A percentile compares a stretch with the other conserved stretches of the same genome.
phyloP scores from a whole-genome alignment of 2,888 invertebrate genomes.

The Capitulum mitella region DNA sequence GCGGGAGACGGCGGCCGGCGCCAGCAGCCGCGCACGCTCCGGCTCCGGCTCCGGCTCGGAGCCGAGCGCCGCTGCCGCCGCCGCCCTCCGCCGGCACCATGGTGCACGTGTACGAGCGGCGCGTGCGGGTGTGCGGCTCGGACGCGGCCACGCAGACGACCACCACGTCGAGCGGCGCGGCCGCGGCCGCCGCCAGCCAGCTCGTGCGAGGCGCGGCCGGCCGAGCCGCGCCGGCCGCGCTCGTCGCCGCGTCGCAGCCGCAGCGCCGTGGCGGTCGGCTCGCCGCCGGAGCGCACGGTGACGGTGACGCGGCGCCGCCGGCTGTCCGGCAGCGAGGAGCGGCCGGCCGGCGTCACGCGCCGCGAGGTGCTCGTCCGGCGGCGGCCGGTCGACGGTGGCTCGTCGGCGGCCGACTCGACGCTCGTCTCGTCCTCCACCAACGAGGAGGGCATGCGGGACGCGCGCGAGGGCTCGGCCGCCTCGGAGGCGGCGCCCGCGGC shows the following conservation, averaged over 20 bases:
- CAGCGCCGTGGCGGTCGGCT: neutral
- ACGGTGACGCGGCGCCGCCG: neutral
- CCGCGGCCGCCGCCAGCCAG: neutral
- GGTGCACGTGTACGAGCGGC: neutral
- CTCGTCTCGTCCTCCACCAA: neutral
- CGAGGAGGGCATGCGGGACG: constrained; percentile 7
- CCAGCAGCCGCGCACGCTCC: neutral
- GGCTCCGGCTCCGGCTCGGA: neutral
- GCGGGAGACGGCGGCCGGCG: too few species aligned
- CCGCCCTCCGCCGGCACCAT: neutral
- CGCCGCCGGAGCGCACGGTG: neutral
- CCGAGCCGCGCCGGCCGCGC: too few species aligned
- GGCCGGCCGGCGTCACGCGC: neutral
- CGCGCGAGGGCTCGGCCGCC: neutral
- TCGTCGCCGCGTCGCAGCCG: neutral
- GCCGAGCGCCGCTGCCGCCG: neutral
- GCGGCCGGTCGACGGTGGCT: neutral
- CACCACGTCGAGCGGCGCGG: neutral
- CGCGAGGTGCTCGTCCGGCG: neutral
- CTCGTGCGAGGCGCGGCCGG: neutral
- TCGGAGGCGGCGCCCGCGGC: neutral
- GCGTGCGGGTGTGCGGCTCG: neutral
- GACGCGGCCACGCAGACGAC: neutral
- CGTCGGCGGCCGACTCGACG: neutral
- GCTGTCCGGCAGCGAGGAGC: neutral